A percentile compares a stretch with the other conserved stretches of the same genome.
phyloP scores from a whole-genome alignment of 1,140 invertebrate species.

The Trialeurodes vaporariorum region DNA sequence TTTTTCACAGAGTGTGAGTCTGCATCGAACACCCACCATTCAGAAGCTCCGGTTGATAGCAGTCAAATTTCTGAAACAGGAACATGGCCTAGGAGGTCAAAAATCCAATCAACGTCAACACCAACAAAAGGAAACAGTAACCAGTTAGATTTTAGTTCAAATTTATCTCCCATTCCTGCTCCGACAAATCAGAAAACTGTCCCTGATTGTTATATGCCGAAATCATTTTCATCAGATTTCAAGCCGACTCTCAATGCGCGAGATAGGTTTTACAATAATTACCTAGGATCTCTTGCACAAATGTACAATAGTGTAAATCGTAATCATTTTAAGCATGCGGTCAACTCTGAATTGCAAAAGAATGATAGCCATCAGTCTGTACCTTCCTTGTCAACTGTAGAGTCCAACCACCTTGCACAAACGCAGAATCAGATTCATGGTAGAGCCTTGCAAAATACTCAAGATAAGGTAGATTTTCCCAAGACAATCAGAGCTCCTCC shows the following conservation, averaged over 20 bases:
- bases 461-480: too few species aligned
- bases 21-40: not conserved
- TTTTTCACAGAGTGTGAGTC: not conserved
- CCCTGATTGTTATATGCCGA: slow-evolving; percentile 2
- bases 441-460: too few species aligned
- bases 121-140: slow-evolving; percentile 2
- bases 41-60: not conserved
- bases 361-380: not conserved
- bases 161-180: slow-evolving; percentile 6
- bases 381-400: too few species aligned
- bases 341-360: not conserved
- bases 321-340: not conserved
- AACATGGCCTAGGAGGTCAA: not conserved
- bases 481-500: too few species aligned
- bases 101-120: not conserved
- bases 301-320: slow-evolving; percentile 4
- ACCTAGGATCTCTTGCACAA: not conserved
- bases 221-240: not conserved
- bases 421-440: too few species aligned
- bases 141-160: slow-evolving; percentile 6
- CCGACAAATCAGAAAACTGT: slow-evolving; percentile 1
- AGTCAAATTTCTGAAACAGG: not conserved
- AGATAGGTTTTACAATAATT: slow-evolving; percentile 9
- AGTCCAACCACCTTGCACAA: too few species aligned
- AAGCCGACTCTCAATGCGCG: slow-evolving; percentile 3